Conservation (phyloP, 2,888 invertebrate genomes). For the Chrysolina americana region DNA sequence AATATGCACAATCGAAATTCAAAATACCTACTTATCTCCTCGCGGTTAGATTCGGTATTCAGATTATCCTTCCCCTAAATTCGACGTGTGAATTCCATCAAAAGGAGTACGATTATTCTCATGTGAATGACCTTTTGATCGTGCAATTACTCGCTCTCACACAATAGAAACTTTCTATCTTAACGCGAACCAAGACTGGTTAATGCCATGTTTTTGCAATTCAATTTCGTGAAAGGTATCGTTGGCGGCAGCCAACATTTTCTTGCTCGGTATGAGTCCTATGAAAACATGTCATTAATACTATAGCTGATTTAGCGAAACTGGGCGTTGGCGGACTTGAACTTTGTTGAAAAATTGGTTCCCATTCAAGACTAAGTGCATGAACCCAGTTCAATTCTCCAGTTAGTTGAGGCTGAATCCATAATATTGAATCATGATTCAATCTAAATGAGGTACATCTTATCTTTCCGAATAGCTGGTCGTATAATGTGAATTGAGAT, state of each 20-base stretch:
- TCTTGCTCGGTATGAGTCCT: slow-evolving; percentile 15
- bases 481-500: too few relatives aligned
- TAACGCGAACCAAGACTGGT: slow-evolving; percentile 38
- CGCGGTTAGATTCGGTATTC: background rate
- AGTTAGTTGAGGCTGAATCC: too few relatives aligned
- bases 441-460: too few relatives aligned
- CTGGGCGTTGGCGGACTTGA: background rate
- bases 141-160: background rate
- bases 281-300: slow-evolving; percentile 24
- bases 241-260: slow-evolving; percentile 28
- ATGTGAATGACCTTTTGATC: background rate
- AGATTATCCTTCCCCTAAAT: background rate
- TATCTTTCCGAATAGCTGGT: too few relatives aligned
- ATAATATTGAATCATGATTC: too few relatives aligned
- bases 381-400: too few relatives aligned
- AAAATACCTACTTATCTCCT: too few relatives aligned
- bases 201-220: slow-evolving; percentile 37
- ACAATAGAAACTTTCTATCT: slow-evolving; percentile 36
- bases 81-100: background rate
- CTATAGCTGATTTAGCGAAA: background rate
- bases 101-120: background rate
- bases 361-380: too few relatives aligned
- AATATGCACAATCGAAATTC: too few relatives aligned
- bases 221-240: slow-evolving; percentile 34
- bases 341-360: too few relatives aligned